A percentile compares a stretch with the other conserved stretches of the same genome.
Evolutionary conservation across 2,113 vertebrate species (phyloP).

Genomic region (Lophochroa leadbeateri): DNA sequence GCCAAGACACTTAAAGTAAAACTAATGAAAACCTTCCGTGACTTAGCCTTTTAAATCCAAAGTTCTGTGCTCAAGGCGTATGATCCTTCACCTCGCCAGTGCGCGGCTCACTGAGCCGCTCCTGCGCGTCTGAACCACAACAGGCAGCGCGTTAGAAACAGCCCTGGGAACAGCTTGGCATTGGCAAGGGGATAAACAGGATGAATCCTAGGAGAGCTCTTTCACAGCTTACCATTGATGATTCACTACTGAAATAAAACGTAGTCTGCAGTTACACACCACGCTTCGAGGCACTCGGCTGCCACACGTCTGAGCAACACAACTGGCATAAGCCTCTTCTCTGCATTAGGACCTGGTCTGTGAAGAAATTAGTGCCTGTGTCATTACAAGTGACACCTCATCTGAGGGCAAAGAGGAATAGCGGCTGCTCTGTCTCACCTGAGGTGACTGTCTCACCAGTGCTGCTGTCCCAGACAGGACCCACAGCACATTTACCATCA

Average conservation of each 20-base stretch:
- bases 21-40: background rate
- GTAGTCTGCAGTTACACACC: background rate
- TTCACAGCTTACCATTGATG: background rate
- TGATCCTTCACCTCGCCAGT: background rate
- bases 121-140: background rate
- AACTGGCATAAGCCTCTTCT: rapidly evolving
- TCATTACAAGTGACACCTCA: rapidly evolving
- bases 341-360: background rate
- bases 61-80: background rate
- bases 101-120: background rate
- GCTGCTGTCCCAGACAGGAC: rapidly evolving
- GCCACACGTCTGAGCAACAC: background rate
- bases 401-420: background rate
- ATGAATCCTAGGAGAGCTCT: background rate
- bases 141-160: rapidly evolving
- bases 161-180: background rate
- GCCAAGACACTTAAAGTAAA: background rate
- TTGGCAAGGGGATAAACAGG: background rate
- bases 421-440: background rate
- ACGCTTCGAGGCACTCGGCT: background rate
- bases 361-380: rapidly evolving
- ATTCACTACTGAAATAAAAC: background rate
- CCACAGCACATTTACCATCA: background rate
- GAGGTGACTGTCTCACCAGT: rapidly evolving
- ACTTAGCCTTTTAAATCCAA: background rate